Percentiles rank a stretch among this genome's conserved stretches.
These are phyloP conservation scores for Tetraneura akinire DNA, from an alignment of 1,140 invertebrate genomes.

Conservation along the genomic window DNA sequence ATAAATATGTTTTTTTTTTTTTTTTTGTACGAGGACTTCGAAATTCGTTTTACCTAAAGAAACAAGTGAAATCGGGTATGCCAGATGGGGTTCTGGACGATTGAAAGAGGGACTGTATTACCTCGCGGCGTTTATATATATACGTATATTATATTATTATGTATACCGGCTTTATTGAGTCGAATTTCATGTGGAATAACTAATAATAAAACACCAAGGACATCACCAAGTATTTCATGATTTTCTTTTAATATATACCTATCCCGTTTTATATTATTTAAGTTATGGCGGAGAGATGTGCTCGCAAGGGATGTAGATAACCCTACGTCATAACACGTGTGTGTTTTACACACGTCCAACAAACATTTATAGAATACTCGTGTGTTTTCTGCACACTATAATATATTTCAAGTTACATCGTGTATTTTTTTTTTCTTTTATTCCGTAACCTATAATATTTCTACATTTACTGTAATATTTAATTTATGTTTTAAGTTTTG, in stretches of 20 bases:
- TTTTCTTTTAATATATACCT: conserved; percentile 37
- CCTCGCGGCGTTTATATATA: too few relatives aligned
- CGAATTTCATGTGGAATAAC: conserved; percentile 26
- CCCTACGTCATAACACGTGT: neutral
- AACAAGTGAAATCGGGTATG: conserved; percentile 4
- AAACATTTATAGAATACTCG: neutral
- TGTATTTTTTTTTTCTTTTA: too few relatives aligned
- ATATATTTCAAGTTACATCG: neutral
- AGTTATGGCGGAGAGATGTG: too few relatives aligned
- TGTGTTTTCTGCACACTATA: neutral
- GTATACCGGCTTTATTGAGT: neutral
- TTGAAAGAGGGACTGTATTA: neutral
- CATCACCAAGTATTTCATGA: neutral
- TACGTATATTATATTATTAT: too few relatives aligned
- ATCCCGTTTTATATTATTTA: conserved; percentile 33
- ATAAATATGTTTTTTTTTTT: too few relatives aligned
- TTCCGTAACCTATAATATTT: too few relatives aligned
- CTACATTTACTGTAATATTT: too few relatives aligned
- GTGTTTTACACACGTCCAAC: too few relatives aligned
- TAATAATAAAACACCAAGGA: conserved; percentile 24
- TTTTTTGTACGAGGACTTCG: too few relatives aligned
- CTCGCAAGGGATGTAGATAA: neutral
- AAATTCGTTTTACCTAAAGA: neutral
- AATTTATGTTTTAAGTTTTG: too few relatives aligned
- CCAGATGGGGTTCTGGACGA: neutral